These are phyloP conservation scores for Xanthorhoe designata DNA, from an alignment of 2,888 invertebrate species.

Conservation along the genomic window DNA sequence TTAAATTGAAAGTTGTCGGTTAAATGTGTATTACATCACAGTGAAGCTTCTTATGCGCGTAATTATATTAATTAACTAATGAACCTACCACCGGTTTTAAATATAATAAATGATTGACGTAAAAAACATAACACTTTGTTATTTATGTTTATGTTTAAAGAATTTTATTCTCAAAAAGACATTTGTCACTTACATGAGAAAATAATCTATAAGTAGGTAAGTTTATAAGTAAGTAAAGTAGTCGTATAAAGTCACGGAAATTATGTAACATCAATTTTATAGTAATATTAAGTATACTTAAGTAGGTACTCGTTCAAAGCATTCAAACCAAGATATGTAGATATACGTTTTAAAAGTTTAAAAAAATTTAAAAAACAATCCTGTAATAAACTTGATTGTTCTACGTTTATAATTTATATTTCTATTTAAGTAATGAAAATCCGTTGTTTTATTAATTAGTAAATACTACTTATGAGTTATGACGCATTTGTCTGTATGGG, in stretches of 20 bases:
- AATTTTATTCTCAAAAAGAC: too few species aligned
- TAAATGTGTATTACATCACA: background rate
- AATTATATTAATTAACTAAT: background rate
- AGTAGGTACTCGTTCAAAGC: too few species aligned
- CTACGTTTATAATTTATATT: slow-evolving; percentile 1
- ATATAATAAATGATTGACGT: background rate
- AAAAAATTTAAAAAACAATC: slow-evolving; percentile 1
- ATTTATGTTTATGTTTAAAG: too few species aligned
- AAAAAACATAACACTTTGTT: background rate
- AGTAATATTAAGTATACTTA: too few species aligned
- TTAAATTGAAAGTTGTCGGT: too few species aligned
- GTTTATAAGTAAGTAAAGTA: too few species aligned
- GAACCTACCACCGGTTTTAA: background rate
- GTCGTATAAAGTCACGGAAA: too few species aligned
- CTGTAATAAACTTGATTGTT: slow-evolving; percentile 4
- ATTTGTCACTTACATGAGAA: too few species aligned
- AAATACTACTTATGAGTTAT: background rate
- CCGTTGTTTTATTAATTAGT: background rate
- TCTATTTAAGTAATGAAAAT: background rate
- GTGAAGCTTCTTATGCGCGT: background rate
- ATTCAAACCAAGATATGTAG: too few species aligned
- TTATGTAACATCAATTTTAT: too few species aligned
- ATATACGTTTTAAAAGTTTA: too few species aligned
- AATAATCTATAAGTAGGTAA: too few species aligned
- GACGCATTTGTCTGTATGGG: background rate